Evolutionary conservation across 2,797 vertebrate species (phyloP).

Genomic region (Centropyge bicolor): DNA sequence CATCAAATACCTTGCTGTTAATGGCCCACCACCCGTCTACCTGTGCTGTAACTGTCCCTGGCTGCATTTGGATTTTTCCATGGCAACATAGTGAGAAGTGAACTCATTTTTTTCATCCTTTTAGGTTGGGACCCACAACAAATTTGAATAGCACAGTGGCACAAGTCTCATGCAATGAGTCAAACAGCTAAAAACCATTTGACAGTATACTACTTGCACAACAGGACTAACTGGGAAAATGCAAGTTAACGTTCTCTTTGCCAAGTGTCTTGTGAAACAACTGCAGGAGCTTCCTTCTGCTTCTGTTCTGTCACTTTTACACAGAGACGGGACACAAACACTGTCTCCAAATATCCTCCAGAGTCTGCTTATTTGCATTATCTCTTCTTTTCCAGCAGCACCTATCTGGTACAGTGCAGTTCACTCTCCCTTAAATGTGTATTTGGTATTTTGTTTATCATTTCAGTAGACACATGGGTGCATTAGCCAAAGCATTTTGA

Average conservation of each 20-base stretch:
- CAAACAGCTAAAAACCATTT: background rate
- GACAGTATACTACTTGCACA: background rate
- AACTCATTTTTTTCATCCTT: no score
- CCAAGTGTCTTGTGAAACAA: slow-evolving; percentile 10
- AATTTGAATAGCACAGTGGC: slow-evolving; percentile 15
- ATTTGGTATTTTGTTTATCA: slow-evolving; percentile 22
- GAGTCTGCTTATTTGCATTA: slow-evolving; percentile 13
- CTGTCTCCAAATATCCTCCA: background rate
- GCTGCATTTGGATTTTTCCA: slow-evolving; percentile 6
- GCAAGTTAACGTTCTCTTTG: slow-evolving; percentile 10
- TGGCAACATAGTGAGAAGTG: background rate
- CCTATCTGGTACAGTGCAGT: background rate
- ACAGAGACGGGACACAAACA: background rate
- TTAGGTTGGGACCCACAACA: background rate
- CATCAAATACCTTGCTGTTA: slow-evolving; percentile 20
- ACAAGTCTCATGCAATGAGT: slow-evolving; percentile 13
- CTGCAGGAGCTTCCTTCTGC: slow-evolving; percentile 9
- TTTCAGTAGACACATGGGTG: background rate
- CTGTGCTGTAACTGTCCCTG: slow-evolving; percentile 5
- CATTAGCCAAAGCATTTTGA: slow-evolving; percentile 10
- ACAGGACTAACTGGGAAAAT: slow-evolving; percentile 28
- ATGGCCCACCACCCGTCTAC: slow-evolving; percentile 4
- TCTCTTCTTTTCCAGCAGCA: slow-evolving; percentile 8
- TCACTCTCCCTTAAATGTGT: background rate
- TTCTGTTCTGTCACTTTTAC: slow-evolving; percentile 18